Percentiles rank a stretch among this genome's conserved stretches.
Evolutionary conservation across 2,797 vertebrate genomes (phyloP).

Genomic region (Lacerta bilineata): DNA sequence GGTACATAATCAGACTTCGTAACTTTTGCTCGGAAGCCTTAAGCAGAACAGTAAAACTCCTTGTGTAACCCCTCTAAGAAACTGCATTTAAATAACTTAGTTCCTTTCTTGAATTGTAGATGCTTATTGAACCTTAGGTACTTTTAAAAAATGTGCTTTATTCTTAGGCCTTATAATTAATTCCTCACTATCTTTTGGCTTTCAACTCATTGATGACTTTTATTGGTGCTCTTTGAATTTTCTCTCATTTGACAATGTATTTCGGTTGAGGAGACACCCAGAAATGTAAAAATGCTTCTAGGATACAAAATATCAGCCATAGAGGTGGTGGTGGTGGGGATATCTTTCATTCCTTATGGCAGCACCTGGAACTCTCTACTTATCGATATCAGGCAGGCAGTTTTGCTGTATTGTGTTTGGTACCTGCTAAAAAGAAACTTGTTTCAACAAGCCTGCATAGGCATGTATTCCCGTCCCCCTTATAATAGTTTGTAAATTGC

Average conservation of each 20-base stretch:
- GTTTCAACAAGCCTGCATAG: no score
- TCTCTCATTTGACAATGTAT: slow-evolving; percentile 13
- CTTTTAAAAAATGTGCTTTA: not conserved
- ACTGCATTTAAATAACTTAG: slow-evolving; percentile 5
- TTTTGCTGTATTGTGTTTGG: no score
- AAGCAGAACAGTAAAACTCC: not conserved
- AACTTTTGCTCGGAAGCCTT: slow-evolving; percentile 30
- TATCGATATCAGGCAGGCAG: no score
- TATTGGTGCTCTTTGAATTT: slow-evolving; percentile 19
- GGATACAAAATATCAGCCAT: not conserved
- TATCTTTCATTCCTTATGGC: not conserved
- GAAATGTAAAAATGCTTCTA: not conserved
- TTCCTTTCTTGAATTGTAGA: slow-evolving; percentile 2
- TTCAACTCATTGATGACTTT: slow-evolving; percentile 2
- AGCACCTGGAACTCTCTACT: not conserved
- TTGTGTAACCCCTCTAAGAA: slow-evolving; percentile 19
- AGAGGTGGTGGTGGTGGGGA: not conserved
- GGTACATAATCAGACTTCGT: slow-evolving; percentile 34
- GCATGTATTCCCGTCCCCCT: no score
- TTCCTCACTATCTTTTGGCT: slow-evolving; percentile 2
- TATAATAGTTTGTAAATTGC: no score
- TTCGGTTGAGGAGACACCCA: not conserved
- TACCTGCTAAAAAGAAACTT: no score
- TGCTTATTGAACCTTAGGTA: not conserved
- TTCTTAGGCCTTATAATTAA: not conserved